Evolutionary conservation across 2,113 vertebrate genomes (phyloP), one percentile per base, ranked within the genome.

Genomic region (Monopterus albus): DNA sequence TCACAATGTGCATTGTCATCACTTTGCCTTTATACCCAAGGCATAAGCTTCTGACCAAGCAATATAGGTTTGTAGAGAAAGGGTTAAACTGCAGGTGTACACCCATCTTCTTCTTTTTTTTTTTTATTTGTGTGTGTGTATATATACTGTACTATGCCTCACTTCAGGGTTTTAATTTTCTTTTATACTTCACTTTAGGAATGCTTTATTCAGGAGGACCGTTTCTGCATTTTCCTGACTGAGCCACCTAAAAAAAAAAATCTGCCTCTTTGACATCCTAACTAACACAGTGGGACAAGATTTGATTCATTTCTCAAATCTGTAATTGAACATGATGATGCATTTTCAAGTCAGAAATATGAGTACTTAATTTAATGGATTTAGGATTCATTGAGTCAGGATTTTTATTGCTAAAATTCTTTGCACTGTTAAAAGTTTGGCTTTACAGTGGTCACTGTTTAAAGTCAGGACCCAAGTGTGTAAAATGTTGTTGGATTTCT

Each of bases 61-160:
- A 91, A 93, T 92, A 91, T 82, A 42, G 23, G 64, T 86, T 75
- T 77, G 46, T 74, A 61, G 51, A 79, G 69, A 78, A 76, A 81
- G 53, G 58, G 64, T 81, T 82, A 40, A 60, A 86, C 70, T 79
- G 64, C 64, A 80, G 79, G 60, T 79, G 36, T 77, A 65, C 26
- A 14, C 47, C 46, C 43, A 52, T 18, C 55, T 25, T 73, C 72
- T 38, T 68, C 52, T 69, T 23, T 18, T 67, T 58, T 78, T 62
- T 73, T 82, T 81, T 49, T 52, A 75, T 55, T 43, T n/a, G n/a
- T n/a, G n/a, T n/a, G n/a, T n/a, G n/a, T n/a, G n/a, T n/a, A n/a
- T n/a, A n/a, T n/a, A n/a, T n/a, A n/a, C n/a, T n/a, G n/a, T n/a
- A n/a, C 53, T 33, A 58, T 18, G 39, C 52, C 79, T 87, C 56